A percentile compares a stretch with the other conserved stretches of the same genome.
Evolutionary conservation across 1,140 invertebrate genomes (phyloP).

Genomic region (Caenorhabditis inopinata): DNA sequence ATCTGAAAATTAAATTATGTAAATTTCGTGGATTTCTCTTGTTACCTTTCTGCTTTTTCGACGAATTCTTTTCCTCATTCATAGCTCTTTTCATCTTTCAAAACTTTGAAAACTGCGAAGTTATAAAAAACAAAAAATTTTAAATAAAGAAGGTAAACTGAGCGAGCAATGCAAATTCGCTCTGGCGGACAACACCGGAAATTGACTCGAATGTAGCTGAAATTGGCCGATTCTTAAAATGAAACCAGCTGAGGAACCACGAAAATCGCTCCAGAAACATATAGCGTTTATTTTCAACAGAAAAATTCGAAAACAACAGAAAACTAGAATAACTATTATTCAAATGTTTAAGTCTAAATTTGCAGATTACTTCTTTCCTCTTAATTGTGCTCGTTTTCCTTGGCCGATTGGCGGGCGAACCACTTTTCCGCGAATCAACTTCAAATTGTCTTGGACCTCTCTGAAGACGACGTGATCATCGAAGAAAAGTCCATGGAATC

Average conservation of each 20-base stretch:
- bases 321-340: not conserved
- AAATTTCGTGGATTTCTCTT: not conserved
- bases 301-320: constrained; percentile 5
- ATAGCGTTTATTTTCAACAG: not conserved
- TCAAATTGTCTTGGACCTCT: constrained; percentile 60
- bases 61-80: not conserved
- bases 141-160: not conserved
- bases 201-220: not conserved
- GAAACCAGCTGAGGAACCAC: too few relatives aligned
- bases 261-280: too few relatives aligned
- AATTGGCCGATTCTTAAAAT: too few relatives aligned
- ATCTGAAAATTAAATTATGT: not conserved
- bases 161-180: not conserved
- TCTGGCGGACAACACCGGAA: not conserved
- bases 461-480: constrained; percentile 64
- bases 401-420: constrained; percentile 60
- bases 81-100: constrained; percentile 16
- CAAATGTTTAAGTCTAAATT: not conserved
- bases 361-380: constrained; percentile 44
- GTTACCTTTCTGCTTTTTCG: not conserved
- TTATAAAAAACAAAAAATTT: not conserved
- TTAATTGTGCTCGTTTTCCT: constrained; percentile 57
- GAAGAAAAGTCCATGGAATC: constrained; percentile 62
- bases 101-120: not conserved
- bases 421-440: constrained; percentile 59